Evolutionary conservation across 2,888 invertebrate species (phyloP), one percentile per base, ranked within the genome.

Genomic region (Anoplius nigerrimus): DNA sequence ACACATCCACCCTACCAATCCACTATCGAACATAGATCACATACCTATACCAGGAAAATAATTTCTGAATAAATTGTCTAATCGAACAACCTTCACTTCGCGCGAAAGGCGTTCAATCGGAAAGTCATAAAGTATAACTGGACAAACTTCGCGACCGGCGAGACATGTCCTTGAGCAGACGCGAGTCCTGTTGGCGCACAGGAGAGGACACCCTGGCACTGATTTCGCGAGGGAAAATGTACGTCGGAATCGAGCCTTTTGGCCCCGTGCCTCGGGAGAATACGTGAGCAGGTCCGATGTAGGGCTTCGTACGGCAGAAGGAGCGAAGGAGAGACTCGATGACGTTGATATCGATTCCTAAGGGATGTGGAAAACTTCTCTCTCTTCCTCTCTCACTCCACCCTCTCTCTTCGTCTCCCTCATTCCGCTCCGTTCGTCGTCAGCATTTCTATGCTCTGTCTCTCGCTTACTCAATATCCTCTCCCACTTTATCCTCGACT

Each of bases 261-360:
- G 82, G 78, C 81, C 71, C 73, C 69, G 57, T 74, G 77, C 76
- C 81, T 75, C 62, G 69, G 52, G 69, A 62, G 74, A 74, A 64
- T 69, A 70, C 63, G 66, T 62, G 72, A 72, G 66, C 62, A 51
- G 34, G 15, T 24, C 54, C 58, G 68, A 42, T 52, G 73, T 65
- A 51, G 69, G 71, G 69, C 67, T 72, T 73, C 71, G 62, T 67
- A 66, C 66, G 64, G 54, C 72, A 71, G 68, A 72, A 75, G 67
- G 74, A 80, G 72, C 73, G 75, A 62, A 71, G 79, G 67, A 62
- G 69, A 69, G 55, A 78, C 74, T 67, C 79, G 80, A 83, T 84
- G 82, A 83, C 82, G 83, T 79, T 82, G 84, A 84, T 85, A 85
- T 85, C 84, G 85, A 85, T 85, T 79, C 76, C 74, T 62, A 66